phyloP scores from a whole-genome alignment of 2,888 invertebrate genomes.

The Apomyelois bistriatella region DNA sequence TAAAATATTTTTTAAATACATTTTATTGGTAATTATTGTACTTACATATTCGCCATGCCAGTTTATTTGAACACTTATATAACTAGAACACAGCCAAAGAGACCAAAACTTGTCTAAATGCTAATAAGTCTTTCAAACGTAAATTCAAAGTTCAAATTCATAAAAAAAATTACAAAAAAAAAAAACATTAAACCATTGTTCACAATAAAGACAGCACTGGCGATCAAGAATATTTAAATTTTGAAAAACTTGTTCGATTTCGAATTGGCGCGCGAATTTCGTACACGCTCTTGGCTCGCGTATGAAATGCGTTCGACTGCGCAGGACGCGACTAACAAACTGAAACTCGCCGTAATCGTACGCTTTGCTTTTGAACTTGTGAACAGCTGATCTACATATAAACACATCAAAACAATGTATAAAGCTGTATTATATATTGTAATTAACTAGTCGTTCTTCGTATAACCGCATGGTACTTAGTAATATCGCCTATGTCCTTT shows the following conservation, averaged over 20 bases:
- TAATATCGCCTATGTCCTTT: too few species aligned
- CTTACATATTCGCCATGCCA: constrained; percentile 50
- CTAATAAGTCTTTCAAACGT: constrained; percentile 27
- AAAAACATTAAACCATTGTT: constrained; percentile 32
- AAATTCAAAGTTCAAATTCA: constrained; percentile 15
- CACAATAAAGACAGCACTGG: constrained; percentile 27
- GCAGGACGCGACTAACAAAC: background rate
- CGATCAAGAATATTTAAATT: background rate
- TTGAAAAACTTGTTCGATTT: background rate
- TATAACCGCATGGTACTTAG: too few species aligned
- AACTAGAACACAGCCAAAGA: constrained; percentile 36
- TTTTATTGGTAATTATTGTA: constrained; percentile 27
- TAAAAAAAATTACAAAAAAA: constrained; percentile 13
- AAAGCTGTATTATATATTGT: too few species aligned
- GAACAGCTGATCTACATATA: constrained; percentile 2
- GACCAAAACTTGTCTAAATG: constrained; percentile 33
- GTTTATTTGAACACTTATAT: constrained; percentile 33
- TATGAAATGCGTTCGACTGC: background rate
- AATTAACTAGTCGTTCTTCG: too few species aligned
- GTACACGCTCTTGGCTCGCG: background rate
- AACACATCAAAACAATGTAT: background rate
- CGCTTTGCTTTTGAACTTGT: background rate
- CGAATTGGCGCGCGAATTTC: constrained; percentile 8
- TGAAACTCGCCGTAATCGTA: background rate
- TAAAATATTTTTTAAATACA: constrained; percentile 12